These are phyloP conservation scores for Ciconia maguari DNA, from an alignment of 2,113 vertebrate genomes.

Conservation along the genomic window DNA sequence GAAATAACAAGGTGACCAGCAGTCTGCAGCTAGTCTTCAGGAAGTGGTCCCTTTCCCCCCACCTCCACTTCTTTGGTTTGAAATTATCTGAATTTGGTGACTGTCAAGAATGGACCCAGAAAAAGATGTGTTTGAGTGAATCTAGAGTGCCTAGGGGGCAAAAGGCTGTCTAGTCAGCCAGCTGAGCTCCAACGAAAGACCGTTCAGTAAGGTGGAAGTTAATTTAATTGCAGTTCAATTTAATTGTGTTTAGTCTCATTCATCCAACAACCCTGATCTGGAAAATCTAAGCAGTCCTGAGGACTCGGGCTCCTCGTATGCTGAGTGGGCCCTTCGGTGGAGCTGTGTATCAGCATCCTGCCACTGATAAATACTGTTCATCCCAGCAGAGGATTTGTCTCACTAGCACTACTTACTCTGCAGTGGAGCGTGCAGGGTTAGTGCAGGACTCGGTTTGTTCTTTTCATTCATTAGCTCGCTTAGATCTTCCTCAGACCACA, in stretches of 20 bases:
- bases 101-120: neutral
- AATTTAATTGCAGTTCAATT: neutral
- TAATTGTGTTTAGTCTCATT: neutral
- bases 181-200: neutral
- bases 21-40: neutral
- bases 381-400: constrained; percentile 7
- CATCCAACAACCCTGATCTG: neutral
- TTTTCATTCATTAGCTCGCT: constrained; percentile 7
- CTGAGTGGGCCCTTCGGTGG: neutral
- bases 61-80: neutral
- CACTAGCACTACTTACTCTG: neutral
- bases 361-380: neutral
- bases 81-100: neutral
- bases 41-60: neutral
- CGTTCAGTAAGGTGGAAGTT: neutral
- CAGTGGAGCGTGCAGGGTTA: neutral
- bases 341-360: neutral
- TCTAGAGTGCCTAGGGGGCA: neutral
- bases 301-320: neutral
- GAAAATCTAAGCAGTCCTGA: neutral
- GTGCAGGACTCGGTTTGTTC: neutral
- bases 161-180: neutral
- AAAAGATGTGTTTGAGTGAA: neutral
- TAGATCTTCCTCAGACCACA: constrained; percentile 48
- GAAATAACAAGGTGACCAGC: neutral